Evolutionary conservation across 2,113 vertebrate species (phyloP).

Genomic region (Leucopsar rothschildi): DNA sequence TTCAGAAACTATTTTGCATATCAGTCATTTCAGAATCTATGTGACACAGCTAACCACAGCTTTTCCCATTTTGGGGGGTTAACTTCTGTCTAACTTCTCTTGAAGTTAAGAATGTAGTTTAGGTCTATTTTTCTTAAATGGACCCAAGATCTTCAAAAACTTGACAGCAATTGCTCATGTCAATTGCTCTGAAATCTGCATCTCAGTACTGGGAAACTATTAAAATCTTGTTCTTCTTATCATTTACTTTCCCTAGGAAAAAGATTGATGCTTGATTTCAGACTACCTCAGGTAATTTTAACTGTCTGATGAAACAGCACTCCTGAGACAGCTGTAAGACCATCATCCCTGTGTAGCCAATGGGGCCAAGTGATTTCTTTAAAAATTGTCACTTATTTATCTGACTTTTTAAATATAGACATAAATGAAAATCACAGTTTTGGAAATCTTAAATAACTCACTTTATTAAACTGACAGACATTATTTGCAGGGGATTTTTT

Average conservation of each 20-base stretch:
- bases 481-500: background rate
- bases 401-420: background rate
- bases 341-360: background rate
- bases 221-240: background rate
- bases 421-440: background rate
- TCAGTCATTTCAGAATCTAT: background rate
- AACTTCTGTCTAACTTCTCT: background rate
- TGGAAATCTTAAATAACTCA: background rate
- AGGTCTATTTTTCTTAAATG: background rate
- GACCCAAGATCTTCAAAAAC: background rate
- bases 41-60: background rate
- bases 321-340: background rate
- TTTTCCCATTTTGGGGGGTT: background rate
- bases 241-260: background rate
- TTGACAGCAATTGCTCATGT: background rate
- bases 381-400: background rate
- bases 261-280: background rate
- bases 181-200: background rate
- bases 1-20: background rate
- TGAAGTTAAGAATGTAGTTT: background rate
- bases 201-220: background rate
- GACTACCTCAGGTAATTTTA: background rate
- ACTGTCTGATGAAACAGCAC: background rate
- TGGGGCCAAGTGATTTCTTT: background rate
- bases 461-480: background rate